Evolutionary conservation across 2,113 vertebrate genomes (phyloP), one percentile per base, ranked within the genome.

Genomic region (Sander vitreus): DNA sequence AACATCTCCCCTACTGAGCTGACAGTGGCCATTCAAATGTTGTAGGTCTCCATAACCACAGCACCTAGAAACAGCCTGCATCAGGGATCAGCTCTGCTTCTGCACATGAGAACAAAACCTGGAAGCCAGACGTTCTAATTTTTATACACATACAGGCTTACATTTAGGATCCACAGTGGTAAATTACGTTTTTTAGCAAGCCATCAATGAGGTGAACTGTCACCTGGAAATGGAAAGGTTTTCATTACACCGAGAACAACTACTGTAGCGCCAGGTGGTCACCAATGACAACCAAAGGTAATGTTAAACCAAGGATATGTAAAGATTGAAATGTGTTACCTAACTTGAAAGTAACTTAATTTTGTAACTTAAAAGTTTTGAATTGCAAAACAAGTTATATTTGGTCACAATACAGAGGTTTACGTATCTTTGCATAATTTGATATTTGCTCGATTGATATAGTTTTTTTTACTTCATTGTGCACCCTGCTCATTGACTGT

Each of bases 271-370:
- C 39, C 30, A 43, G 51, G 19, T 62, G 58, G 23, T 73, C 80
- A 36, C 23, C 73, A 50, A 88, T 89, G 89, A 58, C 77, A 91
- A 53, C 84, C 19, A 72, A 84, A 87, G 88, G 88, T 92, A 87
- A 84, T 21, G 39, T 66, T 33, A 64, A 75, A 68, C 10, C 14
- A 45, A 68, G 12, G 13, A 54, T 27, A 65, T 55, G 11, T 64
- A 8, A 55, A 74, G 39, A 47, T 19, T 65, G 14, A 65, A 25
- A 21, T 19, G 21, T n/a, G 21, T 51, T 23, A 23, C 21, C 5
- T 54, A 18, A 63, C 21, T 36, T 50, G 19, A 60, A 69, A 43
- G 51, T 33, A 33, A 33, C 33, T 33, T 33, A 33, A 33, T 33
- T 33, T 33, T 6, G 33, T 54, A 18, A 63, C 21, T 36, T 50